Base-by-base conservation (phyloP, 92 coral and sea anemone species). In the Porites divaricata region DNA sequence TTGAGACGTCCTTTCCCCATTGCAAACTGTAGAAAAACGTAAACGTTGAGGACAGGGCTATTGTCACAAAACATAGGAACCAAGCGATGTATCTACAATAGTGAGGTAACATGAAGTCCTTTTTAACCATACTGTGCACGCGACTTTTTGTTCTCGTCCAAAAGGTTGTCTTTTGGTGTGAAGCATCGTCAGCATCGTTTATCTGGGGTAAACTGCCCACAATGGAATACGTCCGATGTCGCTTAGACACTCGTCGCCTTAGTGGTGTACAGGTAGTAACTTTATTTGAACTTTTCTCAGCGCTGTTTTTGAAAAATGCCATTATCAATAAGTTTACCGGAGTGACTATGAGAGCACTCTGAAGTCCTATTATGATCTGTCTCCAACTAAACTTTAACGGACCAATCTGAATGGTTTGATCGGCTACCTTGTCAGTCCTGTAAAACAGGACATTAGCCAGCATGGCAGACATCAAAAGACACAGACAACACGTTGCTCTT, bases 391-490 rank as follows among this genome's bases (percentile, higher is more conserved):
- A 90, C 75, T 88, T 92, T 23, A 95, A 77, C 7, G 98, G 98
- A 12, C 98, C 98, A 19, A 94, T 85, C 67, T 94, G 93, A 51
- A 94, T 87, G 28, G 93, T 88, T 13, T 95, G 93, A 56, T 94
- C 92, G 14, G 91, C 84, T 48, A 53, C 81, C 72, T 86, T 74
- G 74, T 86, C 79, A 2, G 66, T 65, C 61, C 85, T 82, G 56
- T 95, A 95, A 77, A 90, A 95, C 94, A 95, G 80, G 72, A 96
- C 98, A 35, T 95, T 92, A 2, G 87, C 96, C 57, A 95, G 51
- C 98, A 95, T 95, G 50, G 89, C 91, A 1, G 98, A 90, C 83
- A 93, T 62, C 57, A 95, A 74, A 6, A 95, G 69, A 22, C 90
- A 72, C 53, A 92, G 58, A 49, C 98, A 95, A 58, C 96, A 95